Base-by-base conservation (phyloP, 2,113 vertebrate genomes). In the Tautogolabrus adspersus region DNA sequence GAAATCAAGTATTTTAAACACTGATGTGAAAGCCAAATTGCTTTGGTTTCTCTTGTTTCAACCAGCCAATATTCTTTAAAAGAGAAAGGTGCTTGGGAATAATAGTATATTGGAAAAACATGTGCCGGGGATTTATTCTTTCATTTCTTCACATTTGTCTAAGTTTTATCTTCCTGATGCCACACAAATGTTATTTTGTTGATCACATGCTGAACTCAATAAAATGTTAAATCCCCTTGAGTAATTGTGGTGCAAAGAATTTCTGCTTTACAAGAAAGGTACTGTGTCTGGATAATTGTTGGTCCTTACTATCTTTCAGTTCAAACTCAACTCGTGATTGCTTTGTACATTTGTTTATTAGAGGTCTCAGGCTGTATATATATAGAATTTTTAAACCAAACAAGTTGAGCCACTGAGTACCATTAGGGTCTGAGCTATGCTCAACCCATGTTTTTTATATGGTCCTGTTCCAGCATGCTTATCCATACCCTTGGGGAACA, bases 31-130 rank as follows among this genome's bases (percentile, higher is more conserved):
- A 30, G 77, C 88, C 80, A 88, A 85, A 88, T 86, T 91, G 82
- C 80, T 79, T 71, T 89, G 83, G 72, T 88, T 92, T 92, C 84
- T 91, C 72, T 64, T 80, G 42, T 91, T 92, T 88, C 85, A 86
- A 81, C 75, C 72, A 80, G 79, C 64, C 71, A 88, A 66, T 83
- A 47, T 65, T n/a, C 13, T 51, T 38, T 5, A 8, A 12, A 40
- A 64, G 73, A 30, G 75, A 66, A 85, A 86, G 63, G 85, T 81
- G 65, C 69, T 51, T 69, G 80, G 65, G 67, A 80, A 82, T 75
- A 64, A 42, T 42, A 63, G 82, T 55, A 60, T 83, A 74, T 85
- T 67, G 80, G 82, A 85, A 85, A 81, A 89, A 78, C 54, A 56
- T 64, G 59, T 57, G 68, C 26, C 73, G 46, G 40, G 37, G n/a